Evolutionary conservation across 2,113 vertebrate species (phyloP).

Genomic region (Malurus melanocephalus): DNA sequence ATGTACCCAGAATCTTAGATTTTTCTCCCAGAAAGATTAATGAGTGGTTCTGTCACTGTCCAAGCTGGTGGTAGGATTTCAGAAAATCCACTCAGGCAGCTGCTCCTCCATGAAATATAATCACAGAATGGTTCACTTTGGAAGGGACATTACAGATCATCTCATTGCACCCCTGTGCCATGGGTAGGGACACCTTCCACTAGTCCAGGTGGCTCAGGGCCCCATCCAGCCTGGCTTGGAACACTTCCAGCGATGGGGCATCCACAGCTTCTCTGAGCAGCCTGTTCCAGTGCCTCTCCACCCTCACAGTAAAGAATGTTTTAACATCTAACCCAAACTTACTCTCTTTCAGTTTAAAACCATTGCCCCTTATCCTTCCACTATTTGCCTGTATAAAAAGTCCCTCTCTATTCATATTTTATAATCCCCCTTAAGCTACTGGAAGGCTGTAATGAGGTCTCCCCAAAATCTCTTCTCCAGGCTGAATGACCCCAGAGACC

Average conservation of each 20-base stretch:
- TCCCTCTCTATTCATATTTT: neutral
- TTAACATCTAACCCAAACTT: neutral
- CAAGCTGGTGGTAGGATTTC: neutral
- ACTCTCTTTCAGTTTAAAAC: neutral
- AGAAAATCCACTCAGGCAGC: neutral
- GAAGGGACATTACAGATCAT: neutral
- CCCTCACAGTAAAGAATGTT: no score
- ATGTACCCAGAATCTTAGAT: accelerated
- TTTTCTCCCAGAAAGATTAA: neutral
- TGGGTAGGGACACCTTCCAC: neutral
- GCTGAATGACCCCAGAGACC: neutral
- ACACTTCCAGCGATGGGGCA: neutral
- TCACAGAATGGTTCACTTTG: neutral
- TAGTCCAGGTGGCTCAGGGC: neutral
- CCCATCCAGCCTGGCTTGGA: neutral
- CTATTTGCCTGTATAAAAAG: neutral
- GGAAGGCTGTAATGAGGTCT: neutral
- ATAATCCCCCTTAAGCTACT: neutral
- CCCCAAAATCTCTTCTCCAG: neutral
- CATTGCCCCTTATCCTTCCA: neutral
- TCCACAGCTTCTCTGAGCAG: neutral
- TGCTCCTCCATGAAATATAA: accelerated
- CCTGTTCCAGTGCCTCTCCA: neutral
- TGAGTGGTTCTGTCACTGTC: neutral
- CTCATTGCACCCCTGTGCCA: no score